Evolutionary conservation across 2,888 invertebrate species (phyloP), one percentile per base, ranked within the genome.

Genomic region (Trichopoda pennipes): DNA sequence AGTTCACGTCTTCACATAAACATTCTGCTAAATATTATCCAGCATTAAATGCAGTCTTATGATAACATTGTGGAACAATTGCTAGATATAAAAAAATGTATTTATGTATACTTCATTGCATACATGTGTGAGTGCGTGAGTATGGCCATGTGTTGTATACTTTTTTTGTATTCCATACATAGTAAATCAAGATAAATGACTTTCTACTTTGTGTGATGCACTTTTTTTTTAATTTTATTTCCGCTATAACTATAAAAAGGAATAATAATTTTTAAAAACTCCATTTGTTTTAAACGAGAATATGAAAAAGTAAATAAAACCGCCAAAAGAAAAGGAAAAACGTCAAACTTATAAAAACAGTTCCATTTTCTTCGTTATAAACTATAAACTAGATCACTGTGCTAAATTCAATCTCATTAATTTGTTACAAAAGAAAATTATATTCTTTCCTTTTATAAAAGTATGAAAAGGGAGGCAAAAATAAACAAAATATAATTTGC

Each of bases 171-270:
- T 28, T 38, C 28, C 28, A 28, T 58, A 78, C 38, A 12, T 12
- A 38, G 38, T 12, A 38, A 12, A 38, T 78, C 58, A 79, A 79
- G 72, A 79, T 73, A 73, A 79, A 79, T 73, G 72, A 53, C 51
- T 72, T 60, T 17, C 42, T 79, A 47, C 44, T 53, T 73, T 60
- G 66, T 66, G 72, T 78, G 78, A 64, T 78, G 69, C 78, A 81
- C 74, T 81, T 81, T 78, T 81, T 81, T 78, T 28, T 53, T 61
- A 70, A 75, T 70, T 61, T 78, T 81, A 70, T 81, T 81, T 81
- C 81, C 81, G 58, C 56, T 60, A 58, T 72, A 44, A 58, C 56
- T 60, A 58, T 72, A 44, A 58, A 53, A 58, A 64, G 58, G 17
- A 72, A 72, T 58, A 56, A 28, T 64, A 64, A 58, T 64, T 38